Conservation (phyloP, 2,888 invertebrate species). For the Tenthredo livida region DNA sequence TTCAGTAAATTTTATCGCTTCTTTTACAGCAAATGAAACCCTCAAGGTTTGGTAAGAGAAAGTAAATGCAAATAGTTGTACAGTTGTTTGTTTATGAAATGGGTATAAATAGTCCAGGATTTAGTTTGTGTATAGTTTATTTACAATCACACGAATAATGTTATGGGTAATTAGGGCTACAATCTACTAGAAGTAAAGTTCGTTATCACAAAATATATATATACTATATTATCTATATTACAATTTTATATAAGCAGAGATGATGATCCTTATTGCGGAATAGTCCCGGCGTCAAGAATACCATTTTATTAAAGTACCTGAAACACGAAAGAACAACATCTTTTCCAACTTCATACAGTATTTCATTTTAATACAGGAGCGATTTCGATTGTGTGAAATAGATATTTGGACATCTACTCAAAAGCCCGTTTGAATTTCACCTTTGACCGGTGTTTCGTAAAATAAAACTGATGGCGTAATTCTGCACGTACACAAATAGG, state of each 20-base stretch:
- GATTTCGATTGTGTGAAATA: neutral
- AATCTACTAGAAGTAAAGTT: slow-evolving; percentile 7
- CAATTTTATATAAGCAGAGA: slow-evolving; percentile 1
- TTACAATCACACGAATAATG: slow-evolving; percentile 28
- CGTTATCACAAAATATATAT: slow-evolving; percentile 51
- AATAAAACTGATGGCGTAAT: neutral
- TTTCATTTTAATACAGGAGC: neutral
- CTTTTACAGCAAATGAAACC: no score
- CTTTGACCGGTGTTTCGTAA: neutral
- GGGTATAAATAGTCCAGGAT: neutral
- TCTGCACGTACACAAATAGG: neutral
- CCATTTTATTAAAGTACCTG: slow-evolving; percentile 44
- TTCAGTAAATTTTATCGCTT: no score
- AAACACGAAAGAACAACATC: slow-evolving; percentile 9
- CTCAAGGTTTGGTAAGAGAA: no score
- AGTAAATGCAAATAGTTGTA: neutral
- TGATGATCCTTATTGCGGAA: slow-evolving; percentile 14
- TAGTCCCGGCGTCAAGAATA: slow-evolving; percentile 33
- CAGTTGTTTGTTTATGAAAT: neutral
- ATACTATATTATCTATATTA: slow-evolving; percentile 5
- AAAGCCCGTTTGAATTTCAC: neutral
- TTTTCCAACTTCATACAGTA: neutral
- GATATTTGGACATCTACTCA: neutral
- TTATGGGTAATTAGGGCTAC: neutral
- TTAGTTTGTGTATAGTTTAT: neutral